phyloP scores from a whole-genome alignment of 2,113 vertebrate species.

The Proterorhinus semilunaris region DNA sequence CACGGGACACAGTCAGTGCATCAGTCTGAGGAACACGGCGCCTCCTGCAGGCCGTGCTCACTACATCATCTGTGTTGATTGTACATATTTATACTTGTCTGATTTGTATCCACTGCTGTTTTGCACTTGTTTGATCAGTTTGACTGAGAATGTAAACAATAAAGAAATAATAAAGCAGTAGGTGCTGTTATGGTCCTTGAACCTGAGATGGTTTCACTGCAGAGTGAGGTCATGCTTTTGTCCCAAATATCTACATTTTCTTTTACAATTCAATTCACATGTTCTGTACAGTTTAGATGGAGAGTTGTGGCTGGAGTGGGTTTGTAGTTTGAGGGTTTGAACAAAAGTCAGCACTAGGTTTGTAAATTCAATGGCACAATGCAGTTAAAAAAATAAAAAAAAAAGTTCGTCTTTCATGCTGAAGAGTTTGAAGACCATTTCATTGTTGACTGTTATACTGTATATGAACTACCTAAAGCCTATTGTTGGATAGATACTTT shows the following conservation, averaged over 20 bases:
- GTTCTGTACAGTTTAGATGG: background rate
- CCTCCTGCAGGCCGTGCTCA: background rate
- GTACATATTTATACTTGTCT: slow-evolving; percentile 39
- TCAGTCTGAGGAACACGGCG: slow-evolving; percentile 70
- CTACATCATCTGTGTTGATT: slow-evolving; percentile 8
- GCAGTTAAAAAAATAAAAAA: no score
- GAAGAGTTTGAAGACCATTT: slow-evolving; percentile 20
- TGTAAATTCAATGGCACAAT: no score
- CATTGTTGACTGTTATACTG: slow-evolving; percentile 38
- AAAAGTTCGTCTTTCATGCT: no score
- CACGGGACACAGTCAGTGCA: slow-evolving; percentile 80
- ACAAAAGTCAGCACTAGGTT: no score
- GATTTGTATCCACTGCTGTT: slow-evolving; percentile 35
- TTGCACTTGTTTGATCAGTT: slow-evolving; percentile 15
- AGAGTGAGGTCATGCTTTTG: slow-evolving; percentile 46
- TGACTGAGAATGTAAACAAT: slow-evolving; percentile 42
- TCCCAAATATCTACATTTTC: background rate
- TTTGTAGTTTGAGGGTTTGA: background rate
- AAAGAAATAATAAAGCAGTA: slow-evolving; percentile 23
- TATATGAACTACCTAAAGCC: background rate
- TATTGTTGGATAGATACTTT: background rate
- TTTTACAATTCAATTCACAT: background rate
- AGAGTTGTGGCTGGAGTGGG: background rate
- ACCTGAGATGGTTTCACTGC: slow-evolving; percentile 69
- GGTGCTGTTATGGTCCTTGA: slow-evolving; percentile 26